These are phyloP conservation scores for Crocodylus rhombifer DNA, from an alignment of 2,797 vertebrate genomes.

Conservation along the genomic window DNA sequence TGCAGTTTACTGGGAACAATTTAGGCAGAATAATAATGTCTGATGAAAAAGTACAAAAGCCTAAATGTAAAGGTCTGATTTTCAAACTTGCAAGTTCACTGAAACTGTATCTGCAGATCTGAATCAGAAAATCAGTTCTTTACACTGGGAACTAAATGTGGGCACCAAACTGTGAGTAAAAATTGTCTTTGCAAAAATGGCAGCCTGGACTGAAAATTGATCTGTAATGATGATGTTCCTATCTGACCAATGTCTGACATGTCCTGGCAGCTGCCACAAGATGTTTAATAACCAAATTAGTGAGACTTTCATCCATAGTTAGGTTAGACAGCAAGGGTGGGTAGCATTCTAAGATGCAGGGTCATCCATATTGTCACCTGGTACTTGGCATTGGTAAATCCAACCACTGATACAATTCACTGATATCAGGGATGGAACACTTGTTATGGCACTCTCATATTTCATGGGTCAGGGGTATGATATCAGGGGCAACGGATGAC, in stretches of 20 bases:
- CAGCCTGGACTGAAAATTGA: neutral
- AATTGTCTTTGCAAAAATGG: neutral
- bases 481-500: conserved; percentile 61
- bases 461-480: conserved; percentile 44
- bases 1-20: neutral
- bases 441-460: conserved; percentile 70
- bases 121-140: neutral
- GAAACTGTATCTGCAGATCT: neutral
- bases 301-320: neutral
- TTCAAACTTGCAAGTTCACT: neutral
- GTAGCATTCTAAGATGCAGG: neutral
- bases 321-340: neutral
- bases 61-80: neutral
- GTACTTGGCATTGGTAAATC: conserved; percentile 7
- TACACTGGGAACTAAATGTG: neutral
- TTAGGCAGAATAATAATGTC: neutral
- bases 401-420: conserved; percentile 49
- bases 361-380: neutral
- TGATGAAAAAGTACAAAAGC: neutral
- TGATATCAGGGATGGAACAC: conserved; percentile 57
- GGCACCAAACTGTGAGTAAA: neutral
- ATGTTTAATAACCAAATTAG: neutral
- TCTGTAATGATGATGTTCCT: neutral
- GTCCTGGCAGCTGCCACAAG: neutral
- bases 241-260: neutral